These are phyloP conservation scores for Xenopus petersii DNA, from an alignment of 2,797 vertebrate genomes.

Conservation along the genomic window DNA sequence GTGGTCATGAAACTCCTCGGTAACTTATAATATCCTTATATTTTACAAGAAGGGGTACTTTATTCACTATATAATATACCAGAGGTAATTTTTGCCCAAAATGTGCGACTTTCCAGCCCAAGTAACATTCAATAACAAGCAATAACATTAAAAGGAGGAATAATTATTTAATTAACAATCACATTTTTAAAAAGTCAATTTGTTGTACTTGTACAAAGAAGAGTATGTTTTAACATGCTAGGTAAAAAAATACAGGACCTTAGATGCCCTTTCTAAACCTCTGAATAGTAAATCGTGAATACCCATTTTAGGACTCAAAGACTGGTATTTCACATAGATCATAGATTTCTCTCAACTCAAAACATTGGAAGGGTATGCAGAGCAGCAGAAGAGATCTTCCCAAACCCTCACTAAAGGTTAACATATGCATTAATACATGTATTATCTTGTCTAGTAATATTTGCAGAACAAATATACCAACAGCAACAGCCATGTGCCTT, in stretches of 20 bases:
- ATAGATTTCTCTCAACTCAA: slow-evolving; percentile 19
- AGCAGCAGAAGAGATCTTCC: slow-evolving; percentile 36
- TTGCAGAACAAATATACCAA: background rate
- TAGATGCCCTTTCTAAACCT: slow-evolving; percentile 51
- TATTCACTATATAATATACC: no score
- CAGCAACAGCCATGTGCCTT: background rate
- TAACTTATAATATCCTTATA: no score
- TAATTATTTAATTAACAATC: no score
- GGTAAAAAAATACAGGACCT: slow-evolving; percentile 7
- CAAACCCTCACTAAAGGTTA: slow-evolving; percentile 1
- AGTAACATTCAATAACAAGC: no score
- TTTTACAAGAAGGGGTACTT: no score
- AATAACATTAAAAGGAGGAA: no score
- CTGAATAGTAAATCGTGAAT: slow-evolving; percentile 47
- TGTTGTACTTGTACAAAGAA: background rate
- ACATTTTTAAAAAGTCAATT: background rate
- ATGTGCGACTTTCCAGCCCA: no score
- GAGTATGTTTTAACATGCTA: background rate
- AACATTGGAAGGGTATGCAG: background rate
- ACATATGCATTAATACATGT: background rate
- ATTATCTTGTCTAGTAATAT: background rate
- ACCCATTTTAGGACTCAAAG: background rate
- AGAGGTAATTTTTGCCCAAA: no score
- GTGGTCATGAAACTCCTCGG: no score
- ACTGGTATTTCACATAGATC: slow-evolving; percentile 8